A percentile compares a stretch with the other conserved stretches of the same genome.
Conservation (phyloP, 2,888 invertebrate species). For the Monochamus alternatus region DNA sequence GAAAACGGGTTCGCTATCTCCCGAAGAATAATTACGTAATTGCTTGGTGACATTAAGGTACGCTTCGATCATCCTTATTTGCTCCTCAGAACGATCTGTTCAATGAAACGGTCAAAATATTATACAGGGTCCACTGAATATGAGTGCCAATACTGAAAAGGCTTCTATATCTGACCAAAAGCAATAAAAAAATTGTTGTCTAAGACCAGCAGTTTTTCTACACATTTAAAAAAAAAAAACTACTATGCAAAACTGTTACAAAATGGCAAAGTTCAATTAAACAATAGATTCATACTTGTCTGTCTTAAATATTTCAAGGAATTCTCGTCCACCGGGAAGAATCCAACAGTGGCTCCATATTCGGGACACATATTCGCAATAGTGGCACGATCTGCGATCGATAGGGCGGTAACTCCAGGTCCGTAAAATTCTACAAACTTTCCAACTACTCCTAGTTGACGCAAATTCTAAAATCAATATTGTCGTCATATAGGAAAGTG, state of each 20-base stretch:
- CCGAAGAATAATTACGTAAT: constrained; percentile 86
- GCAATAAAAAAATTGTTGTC: no score
- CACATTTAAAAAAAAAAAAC: no score
- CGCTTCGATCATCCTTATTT: constrained; percentile 83
- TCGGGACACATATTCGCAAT: constrained; percentile 99
- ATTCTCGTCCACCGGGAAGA: constrained; percentile 91
- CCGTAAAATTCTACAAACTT: constrained; percentile 99
- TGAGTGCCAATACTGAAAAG: no score
- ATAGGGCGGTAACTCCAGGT: constrained; percentile 90
- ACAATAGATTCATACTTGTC: constrained; percentile 76
- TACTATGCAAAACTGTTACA: no score
- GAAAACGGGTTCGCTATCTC: constrained; percentile 86
- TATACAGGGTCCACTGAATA: no score
- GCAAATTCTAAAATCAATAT: constrained; percentile 74
- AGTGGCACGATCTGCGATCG: constrained; percentile 97
- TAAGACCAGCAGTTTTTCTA: no score
- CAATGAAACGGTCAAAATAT: no score
- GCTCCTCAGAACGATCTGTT: constrained; percentile 84
- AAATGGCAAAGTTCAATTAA: no score
- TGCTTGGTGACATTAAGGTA: constrained; percentile 89
- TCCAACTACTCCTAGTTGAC: constrained; percentile 96
- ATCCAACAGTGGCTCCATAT: constrained; percentile 97
- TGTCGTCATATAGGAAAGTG: not conserved
- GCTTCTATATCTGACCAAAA: no score
- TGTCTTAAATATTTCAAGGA: constrained; percentile 89